Conservation (phyloP, 2,888 invertebrate species). For the Drosophila atroscutellata region DNA sequence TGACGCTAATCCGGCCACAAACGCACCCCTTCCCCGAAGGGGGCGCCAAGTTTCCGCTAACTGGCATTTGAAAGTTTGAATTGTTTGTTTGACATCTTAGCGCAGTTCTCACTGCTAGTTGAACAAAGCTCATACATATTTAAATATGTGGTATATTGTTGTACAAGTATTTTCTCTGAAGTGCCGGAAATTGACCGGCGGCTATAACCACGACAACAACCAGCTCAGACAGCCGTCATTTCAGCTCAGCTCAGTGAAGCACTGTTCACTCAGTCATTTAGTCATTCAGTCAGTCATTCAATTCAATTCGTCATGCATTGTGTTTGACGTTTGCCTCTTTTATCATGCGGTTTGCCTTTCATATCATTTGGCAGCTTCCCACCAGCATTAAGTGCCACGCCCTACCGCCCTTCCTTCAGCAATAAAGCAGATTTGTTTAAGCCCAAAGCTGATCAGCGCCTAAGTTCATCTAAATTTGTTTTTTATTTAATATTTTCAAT, state of each 20-base stretch:
- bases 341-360: conserved; percentile 52
- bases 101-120: background rate
- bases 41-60: conserved; percentile 52
- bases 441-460: background rate
- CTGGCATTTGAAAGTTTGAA: conserved; percentile 65
- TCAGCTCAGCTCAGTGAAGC: conserved; percentile 16
- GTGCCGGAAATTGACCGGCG: conserved; percentile 74
- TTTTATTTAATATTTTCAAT: background rate
- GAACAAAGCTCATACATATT: conserved; percentile 56
- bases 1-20: conserved; percentile 58
- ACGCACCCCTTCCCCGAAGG: conserved; percentile 1
- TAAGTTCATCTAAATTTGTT: background rate
- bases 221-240: conserved; percentile 27
- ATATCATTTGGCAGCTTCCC: conserved; percentile 59
- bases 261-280: conserved; percentile 11
- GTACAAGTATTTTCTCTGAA: conserved; percentile 32
- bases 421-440: background rate
- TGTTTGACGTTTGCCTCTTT: conserved; percentile 37
- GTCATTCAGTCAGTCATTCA: conserved; percentile 30
- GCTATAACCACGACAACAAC: conserved; percentile 46
- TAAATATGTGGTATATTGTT: conserved; percentile 30
- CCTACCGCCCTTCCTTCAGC: conserved; percentile 6
- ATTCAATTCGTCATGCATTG: conserved; percentile 46
- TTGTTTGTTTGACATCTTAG: conserved; percentile 40
- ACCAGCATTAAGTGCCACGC: conserved; percentile 31